phyloP scores from a whole-genome alignment of 2,888 invertebrate species.

The Cheilosia soror region DNA sequence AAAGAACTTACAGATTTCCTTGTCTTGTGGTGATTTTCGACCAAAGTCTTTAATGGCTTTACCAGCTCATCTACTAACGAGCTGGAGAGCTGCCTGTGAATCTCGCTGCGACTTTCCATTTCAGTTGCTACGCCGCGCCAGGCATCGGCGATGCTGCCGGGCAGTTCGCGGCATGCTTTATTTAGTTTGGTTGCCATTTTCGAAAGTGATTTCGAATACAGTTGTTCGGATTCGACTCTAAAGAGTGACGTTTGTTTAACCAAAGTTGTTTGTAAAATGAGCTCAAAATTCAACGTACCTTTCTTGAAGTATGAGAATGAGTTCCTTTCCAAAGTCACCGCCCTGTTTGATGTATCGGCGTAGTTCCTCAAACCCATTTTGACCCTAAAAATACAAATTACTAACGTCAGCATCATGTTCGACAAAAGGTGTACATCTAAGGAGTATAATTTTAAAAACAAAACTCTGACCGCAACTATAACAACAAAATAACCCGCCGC shows the following conservation, averaged over 20 bases:
- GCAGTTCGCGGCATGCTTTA: conserved; percentile 91
- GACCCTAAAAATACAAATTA: conserved; percentile 87
- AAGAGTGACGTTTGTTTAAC: conserved; percentile 16
- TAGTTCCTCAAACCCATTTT: conserved; percentile 96
- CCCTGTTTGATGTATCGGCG: conserved; percentile 96
- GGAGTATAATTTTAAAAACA: background rate
- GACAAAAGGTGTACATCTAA: background rate
- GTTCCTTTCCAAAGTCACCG: conserved; percentile 96
- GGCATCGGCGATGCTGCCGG: conserved; percentile 93
- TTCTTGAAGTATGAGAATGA: conserved; percentile 94
- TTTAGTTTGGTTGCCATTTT: conserved; percentile 94
- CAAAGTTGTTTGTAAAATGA: background rate
- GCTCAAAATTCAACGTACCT: conserved; percentile 86
- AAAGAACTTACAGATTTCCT: conserved; percentile 86
- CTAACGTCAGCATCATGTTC: background rate
- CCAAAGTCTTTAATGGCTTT: conserved; percentile 91
- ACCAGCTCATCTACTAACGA: conserved; percentile 94
- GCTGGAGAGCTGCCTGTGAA: conserved; percentile 92
- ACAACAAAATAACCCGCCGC: no score
- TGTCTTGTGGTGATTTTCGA: conserved; percentile 89
- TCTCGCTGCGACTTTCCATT: conserved; percentile 95
- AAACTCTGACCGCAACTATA: conserved; percentile 51
- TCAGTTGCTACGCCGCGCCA: conserved; percentile 96
- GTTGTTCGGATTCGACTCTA: conserved; percentile 95
- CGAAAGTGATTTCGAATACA: conserved; percentile 94